These are phyloP conservation scores for Mamestra brassicae DNA, from an alignment of 2,888 invertebrate genomes.

Conservation along the genomic window DNA sequence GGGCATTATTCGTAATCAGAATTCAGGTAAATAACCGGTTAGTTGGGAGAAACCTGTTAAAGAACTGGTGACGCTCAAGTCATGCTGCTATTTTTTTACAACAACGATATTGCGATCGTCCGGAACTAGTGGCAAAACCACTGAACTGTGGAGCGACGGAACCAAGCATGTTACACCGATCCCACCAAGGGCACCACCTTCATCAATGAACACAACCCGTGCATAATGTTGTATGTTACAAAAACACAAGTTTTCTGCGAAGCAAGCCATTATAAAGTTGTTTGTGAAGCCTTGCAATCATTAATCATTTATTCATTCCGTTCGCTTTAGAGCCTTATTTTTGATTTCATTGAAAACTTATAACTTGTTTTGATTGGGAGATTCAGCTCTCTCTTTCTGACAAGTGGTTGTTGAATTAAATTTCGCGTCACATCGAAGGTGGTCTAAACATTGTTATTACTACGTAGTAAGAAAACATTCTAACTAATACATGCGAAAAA, in stretches of 20 bases:
- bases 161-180: slow-evolving; percentile 59
- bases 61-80: neutral
- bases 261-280: slow-evolving; percentile 26
- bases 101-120: slow-evolving; percentile 11
- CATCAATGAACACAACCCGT: slow-evolving; percentile 35
- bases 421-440: slow-evolving; percentile 17
- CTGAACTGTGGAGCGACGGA: slow-evolving; percentile 65
- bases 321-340: slow-evolving; percentile 17
- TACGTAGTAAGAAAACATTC: neutral
- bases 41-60: slow-evolving; percentile 7
- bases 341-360: slow-evolving; percentile 28
- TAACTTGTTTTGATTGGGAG: slow-evolving; percentile 50
- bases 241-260: slow-evolving; percentile 48
- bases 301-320: slow-evolving; percentile 25
- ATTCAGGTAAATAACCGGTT: slow-evolving; percentile 16
- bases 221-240: slow-evolving; percentile 17
- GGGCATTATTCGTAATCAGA: neutral
- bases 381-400: slow-evolving; percentile 52
- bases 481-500: no score
- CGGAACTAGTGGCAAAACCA: slow-evolving; percentile 40
- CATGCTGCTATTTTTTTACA: slow-evolving; percentile 7
- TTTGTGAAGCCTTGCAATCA: slow-evolving; percentile 30
- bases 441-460: neutral
- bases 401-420: slow-evolving; percentile 22
- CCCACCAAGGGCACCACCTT: slow-evolving; percentile 57